Percentiles rank a stretch among this genome's conserved stretches.
phyloP scores from a whole-genome alignment of 2,888 invertebrate species.

The Strigamia maritima region DNA sequence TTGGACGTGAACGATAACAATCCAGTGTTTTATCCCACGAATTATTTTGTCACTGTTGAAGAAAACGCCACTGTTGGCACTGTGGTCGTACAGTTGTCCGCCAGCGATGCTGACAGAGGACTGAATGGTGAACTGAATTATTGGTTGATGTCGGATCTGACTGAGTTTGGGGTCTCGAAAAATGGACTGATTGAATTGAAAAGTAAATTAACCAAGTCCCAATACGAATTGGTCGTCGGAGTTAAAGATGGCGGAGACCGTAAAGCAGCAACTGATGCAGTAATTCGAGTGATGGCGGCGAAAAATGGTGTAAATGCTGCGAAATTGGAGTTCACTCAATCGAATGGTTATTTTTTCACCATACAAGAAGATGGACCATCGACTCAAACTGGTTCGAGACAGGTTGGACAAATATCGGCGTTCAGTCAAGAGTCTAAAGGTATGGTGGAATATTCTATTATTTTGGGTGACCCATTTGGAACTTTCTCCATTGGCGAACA shows the following conservation, averaged over 20 bases:
- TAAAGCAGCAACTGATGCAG: constrained; percentile 68
- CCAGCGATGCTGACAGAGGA: constrained; percentile 82
- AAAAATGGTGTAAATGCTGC: constrained; percentile 57
- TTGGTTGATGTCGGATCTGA: constrained; percentile 74
- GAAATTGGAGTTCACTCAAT: constrained; percentile 69
- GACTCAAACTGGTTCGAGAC: constrained; percentile 63
- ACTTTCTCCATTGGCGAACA: constrained; percentile 76
- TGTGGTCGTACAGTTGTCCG: constrained; percentile 69
- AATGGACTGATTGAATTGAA: constrained; percentile 72
- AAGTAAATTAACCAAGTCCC: constrained; percentile 54
- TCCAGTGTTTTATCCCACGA: constrained; percentile 85
- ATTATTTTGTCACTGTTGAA: constrained; percentile 74
- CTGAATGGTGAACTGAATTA: constrained; percentile 66
- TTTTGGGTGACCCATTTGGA: constrained; percentile 72
- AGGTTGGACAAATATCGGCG: constrained; percentile 68
- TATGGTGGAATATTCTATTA: constrained; percentile 68
- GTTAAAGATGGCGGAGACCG: constrained; percentile 75
- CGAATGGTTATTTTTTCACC: constrained; percentile 73
- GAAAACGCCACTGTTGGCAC: constrained; percentile 66
- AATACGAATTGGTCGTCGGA: constrained; percentile 59
- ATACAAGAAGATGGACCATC: constrained; percentile 73
- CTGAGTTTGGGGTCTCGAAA: constrained; percentile 74
- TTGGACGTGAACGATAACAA: constrained; percentile 88
- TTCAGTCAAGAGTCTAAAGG: constrained; percentile 55
- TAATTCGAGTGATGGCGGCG: constrained; percentile 58